Percentiles rank a stretch among this genome's conserved stretches.
These are phyloP conservation scores for Hypotaenidia okinawae DNA, from an alignment of 2,797 vertebrate species.

Conservation along the genomic window DNA sequence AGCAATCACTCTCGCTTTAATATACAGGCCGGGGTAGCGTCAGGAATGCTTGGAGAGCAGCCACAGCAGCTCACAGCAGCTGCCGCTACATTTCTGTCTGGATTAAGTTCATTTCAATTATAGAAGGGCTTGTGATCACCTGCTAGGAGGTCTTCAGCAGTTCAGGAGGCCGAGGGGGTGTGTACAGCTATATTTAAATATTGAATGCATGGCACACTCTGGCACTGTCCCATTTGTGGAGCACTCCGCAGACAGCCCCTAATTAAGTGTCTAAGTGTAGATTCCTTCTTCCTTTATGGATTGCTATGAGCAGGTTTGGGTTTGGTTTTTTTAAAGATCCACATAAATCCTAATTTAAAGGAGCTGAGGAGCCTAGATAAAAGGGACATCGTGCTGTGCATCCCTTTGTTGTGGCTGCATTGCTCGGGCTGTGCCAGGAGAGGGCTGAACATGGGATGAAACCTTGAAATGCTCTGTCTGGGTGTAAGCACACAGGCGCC, in stretches of 20 bases:
- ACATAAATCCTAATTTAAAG: background rate
- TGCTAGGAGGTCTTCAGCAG: constrained; percentile 30
- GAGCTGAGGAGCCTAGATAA: background rate
- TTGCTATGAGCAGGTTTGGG: background rate
- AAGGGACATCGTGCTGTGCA: background rate
- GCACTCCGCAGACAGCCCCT: background rate
- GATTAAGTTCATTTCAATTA: constrained; percentile 67
- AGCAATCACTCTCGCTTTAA: constrained; percentile 1
- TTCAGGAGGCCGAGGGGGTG: background rate
- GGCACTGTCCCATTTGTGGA: background rate
- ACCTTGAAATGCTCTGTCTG: background rate
- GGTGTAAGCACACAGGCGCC: background rate
- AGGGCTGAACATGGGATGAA: background rate
- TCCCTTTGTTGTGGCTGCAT: constrained; percentile 35
- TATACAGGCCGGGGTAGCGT: constrained; percentile 12
- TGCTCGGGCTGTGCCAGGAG: constrained; percentile 8
- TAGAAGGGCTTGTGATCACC: constrained; percentile 60
- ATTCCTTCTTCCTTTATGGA: background rate
- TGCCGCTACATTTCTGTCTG: constrained; percentile 45
- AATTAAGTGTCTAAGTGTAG: constrained; percentile 11
- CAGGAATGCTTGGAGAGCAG: constrained; percentile 65
- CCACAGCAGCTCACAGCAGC: constrained; percentile 53
- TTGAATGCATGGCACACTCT: background rate
- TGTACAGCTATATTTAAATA: constrained; percentile 49
- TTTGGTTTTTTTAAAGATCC: background rate